These are phyloP conservation scores for Odontamblyopus rebecca DNA, from an alignment of 2,797 vertebrate species.

Conservation along the genomic window DNA sequence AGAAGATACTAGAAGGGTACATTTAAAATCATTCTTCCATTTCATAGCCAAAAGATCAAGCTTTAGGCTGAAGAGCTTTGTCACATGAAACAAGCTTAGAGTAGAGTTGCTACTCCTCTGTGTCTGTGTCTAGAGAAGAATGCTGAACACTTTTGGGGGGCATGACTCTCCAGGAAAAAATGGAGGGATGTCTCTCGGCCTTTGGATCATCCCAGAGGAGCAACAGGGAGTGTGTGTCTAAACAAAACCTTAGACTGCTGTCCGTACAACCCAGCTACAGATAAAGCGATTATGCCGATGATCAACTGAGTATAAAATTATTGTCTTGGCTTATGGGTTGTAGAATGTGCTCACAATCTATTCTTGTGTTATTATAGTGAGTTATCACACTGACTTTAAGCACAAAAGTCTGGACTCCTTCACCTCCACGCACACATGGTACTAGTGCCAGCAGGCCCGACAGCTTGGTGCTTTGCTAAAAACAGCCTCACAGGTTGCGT, in stretches of 20 bases:
- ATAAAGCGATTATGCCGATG: background rate
- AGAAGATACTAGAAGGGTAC: no score
- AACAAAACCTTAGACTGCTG: background rate
- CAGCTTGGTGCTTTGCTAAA: conserved; percentile 63
- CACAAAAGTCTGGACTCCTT: conserved; percentile 39
- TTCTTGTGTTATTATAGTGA: conserved; percentile 26
- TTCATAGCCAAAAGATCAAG: no score
- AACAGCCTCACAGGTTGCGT: conserved; percentile 52
- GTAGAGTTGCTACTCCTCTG: background rate
- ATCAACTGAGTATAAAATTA: background rate
- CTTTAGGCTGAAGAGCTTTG: no score
- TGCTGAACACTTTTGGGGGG: background rate
- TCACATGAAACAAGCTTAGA: background rate
- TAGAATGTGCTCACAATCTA: background rate
- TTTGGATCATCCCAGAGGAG: background rate
- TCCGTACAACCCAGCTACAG: background rate
- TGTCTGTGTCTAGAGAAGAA: background rate
- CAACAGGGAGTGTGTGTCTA: background rate
- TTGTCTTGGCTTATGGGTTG: background rate
- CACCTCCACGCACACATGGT: conserved; percentile 34
- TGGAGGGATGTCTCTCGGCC: no score
- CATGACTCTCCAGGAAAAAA: background rate
- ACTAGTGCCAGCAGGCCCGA: conserved; percentile 42
- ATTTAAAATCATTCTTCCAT: no score
- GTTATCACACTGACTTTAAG: conserved; percentile 45